Percentiles rank a stretch among this genome's conserved stretches.
Conservation (phyloP, 2,888 invertebrate species). For the Celastrina argiolus region DNA sequence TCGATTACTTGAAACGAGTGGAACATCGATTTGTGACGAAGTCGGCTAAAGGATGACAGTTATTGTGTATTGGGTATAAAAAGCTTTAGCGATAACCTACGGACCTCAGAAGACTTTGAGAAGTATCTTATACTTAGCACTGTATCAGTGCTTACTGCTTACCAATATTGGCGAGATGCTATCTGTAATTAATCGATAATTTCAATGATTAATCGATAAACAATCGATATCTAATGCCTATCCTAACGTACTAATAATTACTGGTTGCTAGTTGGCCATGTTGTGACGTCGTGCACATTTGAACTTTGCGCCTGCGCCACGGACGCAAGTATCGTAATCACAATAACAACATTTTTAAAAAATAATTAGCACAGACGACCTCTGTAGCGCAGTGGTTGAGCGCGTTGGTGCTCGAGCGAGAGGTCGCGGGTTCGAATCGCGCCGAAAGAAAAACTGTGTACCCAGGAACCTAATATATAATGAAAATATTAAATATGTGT, state of each 20-base stretch:
- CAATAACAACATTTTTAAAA: slow-evolving; percentile 20
- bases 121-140: neutral
- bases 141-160: neutral
- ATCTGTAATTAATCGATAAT: neutral
- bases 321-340: slow-evolving; percentile 32
- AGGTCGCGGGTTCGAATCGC: too few species aligned
- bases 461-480: too few species aligned
- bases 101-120: neutral
- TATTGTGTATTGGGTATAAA: slow-evolving; percentile 28
- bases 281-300: slow-evolving; percentile 37
- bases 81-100: slow-evolving; percentile 8
- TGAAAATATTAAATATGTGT: too few species aligned
- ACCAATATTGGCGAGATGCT: neutral
- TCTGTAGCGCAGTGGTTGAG: too few species aligned
- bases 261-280: slow-evolving; percentile 23
- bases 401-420: too few species aligned
- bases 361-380: slow-evolving; percentile 22
- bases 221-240: slow-evolving; percentile 12
- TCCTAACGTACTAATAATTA: neutral
- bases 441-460: too few species aligned
- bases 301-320: slow-evolving; percentile 47
- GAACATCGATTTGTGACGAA: neutral
- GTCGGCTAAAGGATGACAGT: neutral
- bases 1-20: neutral
- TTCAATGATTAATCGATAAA: neutral